Evolutionary conservation across 2,797 vertebrate genomes (phyloP).

Genomic region (Hozukius guyotensis): DNA sequence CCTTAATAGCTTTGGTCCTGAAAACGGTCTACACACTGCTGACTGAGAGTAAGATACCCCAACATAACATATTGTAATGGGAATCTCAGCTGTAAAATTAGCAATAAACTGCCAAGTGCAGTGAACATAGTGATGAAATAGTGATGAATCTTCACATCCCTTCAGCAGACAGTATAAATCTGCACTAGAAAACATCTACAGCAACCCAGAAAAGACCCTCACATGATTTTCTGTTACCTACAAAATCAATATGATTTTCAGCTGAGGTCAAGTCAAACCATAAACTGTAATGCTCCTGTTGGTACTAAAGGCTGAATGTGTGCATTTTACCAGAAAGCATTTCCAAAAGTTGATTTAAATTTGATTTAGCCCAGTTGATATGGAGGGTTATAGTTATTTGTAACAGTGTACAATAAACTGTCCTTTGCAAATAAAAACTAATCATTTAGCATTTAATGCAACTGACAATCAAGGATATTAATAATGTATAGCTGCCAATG

Average conservation of each 20-base stretch:
- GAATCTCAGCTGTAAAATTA: conserved; percentile 2
- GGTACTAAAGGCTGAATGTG: not conserved
- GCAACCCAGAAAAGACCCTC: not conserved
- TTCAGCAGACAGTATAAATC: not conserved
- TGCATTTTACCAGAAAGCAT: not conserved
- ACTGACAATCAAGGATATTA: not conserved
- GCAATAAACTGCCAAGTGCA: not conserved
- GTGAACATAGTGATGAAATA: not conserved
- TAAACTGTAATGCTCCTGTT: not conserved
- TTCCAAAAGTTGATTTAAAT: not conserved
- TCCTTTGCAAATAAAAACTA: not conserved
- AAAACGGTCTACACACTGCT: not conserved
- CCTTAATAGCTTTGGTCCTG: not conserved
- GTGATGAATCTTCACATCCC: not conserved
- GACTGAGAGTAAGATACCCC: not conserved
- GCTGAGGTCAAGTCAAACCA: not conserved
- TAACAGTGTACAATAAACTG: not conserved
- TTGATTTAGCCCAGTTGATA: not conserved
- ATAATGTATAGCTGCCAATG: not conserved
- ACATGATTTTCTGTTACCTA: not conserved
- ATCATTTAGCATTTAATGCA: not conserved
- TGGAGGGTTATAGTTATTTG: not conserved
- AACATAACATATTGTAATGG: not conserved
- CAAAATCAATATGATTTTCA: not conserved
- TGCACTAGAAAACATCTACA: not conserved